Conservation (phyloP, 2,888 invertebrate genomes). For the Trypoxylon attenuatum region DNA sequence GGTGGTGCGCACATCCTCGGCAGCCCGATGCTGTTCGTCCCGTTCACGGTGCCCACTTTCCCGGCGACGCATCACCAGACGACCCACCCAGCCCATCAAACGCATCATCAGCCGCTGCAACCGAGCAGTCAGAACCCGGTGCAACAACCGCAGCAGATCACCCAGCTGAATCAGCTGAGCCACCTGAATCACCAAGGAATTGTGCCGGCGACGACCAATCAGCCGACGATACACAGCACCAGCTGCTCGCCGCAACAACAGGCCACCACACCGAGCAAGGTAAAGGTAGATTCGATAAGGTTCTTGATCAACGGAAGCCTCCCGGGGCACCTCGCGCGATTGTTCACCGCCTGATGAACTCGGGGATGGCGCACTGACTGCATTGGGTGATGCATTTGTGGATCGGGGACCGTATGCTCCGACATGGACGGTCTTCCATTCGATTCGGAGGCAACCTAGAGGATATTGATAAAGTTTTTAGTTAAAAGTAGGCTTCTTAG, state of each 20-base stretch:
- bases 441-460: no score
- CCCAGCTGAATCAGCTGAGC: conserved; percentile 69
- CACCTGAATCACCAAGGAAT: conserved; percentile 72
- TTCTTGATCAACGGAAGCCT: no score
- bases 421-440: no score
- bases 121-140: conserved; percentile 63
- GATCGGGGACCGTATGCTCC: no score
- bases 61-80: conserved; percentile 72
- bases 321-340: no score
- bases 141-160: conserved; percentile 62
- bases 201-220: conserved; percentile 65
- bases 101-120: conserved; percentile 70
- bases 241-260: conserved; percentile 73
- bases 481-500: no score
- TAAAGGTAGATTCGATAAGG: no score
- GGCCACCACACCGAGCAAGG: conserved; percentile 72
- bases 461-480: no score
- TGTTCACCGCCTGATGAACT: no score
- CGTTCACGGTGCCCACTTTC: conserved; percentile 74
- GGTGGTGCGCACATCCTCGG: conserved; percentile 75
- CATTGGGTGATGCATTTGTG: no score
- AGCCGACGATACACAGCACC: conserved; percentile 69
- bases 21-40: conserved; percentile 75
- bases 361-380: no score
- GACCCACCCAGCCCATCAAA: conserved; percentile 66